Evolutionary conservation across 2,888 invertebrate species (phyloP), one percentile per base, ranked within the genome.

Genomic region (Ligdia adustata): DNA sequence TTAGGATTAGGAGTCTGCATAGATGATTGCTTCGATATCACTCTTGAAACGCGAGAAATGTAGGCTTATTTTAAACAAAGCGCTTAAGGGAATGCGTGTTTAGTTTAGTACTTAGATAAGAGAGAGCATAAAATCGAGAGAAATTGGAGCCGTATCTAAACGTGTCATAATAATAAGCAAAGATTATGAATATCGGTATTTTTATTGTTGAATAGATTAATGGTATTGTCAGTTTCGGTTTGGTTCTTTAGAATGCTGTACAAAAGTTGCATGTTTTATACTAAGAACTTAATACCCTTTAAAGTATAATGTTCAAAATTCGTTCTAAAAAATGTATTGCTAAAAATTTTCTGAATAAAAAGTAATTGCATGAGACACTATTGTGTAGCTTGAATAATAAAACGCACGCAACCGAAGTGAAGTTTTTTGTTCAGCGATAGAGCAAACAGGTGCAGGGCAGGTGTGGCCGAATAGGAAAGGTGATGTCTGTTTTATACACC

Each of bases 371-470:
- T 7, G 14, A 44, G 13, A 13, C 13, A 18, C 31, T 26, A 37
- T 37, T 45, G 32, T 33, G 27, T 24, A 46, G 34, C 24, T 40
- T 24, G 29, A 29, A 31, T 35, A 24, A 29, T 31, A 40, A 41
- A 32, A 42, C n/a, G 11, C 24, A 31, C 27, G 31, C 41, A 15
- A 14, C 3, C 9, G 13, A 20, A 11, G 14, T 32, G 46, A 5
- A 4, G 38, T 38, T 39, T n/a, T 34, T 38, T 49, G n/a, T 38
- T 12, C 6, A 34, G 14, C 33, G 14, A 35, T 37, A 35, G 38
- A 34, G 11, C 29, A 6, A 29, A 40, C 50, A 50, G 50, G 50
- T 50, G 50, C 9, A 11, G 33, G 48, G 48, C 59, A 59, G 59
- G 59, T 59, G 59, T 16, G 27, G 9, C 12, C 16, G 4, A 41